A percentile compares a stretch with the other conserved stretches of the same genome.
These are phyloP conservation scores for Pristionchus mayeri DNA, from an alignment of 2,888 invertebrate species.

Conservation along the genomic window DNA sequence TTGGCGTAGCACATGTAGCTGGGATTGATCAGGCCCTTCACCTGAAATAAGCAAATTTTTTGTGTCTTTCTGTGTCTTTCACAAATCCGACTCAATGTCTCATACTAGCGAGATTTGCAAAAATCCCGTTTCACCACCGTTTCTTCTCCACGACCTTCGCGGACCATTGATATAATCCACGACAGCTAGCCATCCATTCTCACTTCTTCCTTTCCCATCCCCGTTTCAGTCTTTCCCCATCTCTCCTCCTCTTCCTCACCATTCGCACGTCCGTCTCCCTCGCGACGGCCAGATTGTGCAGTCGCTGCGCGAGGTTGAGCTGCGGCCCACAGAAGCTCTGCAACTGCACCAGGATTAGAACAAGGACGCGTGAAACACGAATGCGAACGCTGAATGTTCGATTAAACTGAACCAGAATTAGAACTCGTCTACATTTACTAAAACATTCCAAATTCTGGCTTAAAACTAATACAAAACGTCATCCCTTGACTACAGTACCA, in stretches of 20 bases:
- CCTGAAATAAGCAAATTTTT: neutral
- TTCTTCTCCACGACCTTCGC: neutral
- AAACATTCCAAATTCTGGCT: too few relatives aligned
- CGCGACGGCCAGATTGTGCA: neutral
- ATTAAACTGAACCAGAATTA: too few relatives aligned
- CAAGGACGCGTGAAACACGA: neutral
- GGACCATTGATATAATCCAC: too few relatives aligned
- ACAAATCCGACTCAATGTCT: too few relatives aligned
- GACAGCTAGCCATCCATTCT: too few relatives aligned
- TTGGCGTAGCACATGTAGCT: constrained; percentile 29
- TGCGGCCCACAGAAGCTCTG: constrained; percentile 13
- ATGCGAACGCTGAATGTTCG: too few relatives aligned
- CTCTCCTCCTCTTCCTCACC: neutral
- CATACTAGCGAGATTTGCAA: too few relatives aligned
- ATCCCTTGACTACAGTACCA: too few relatives aligned
- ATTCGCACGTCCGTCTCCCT: neutral
- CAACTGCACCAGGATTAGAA: neutral
- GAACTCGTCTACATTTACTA: too few relatives aligned
- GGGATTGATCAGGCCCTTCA: neutral
- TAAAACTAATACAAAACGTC: too few relatives aligned
- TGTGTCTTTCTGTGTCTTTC: too few relatives aligned
- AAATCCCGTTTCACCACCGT: neutral
- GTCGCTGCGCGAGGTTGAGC: neutral
- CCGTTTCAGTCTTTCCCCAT: neutral
- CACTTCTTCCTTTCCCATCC: too few relatives aligned